Evolutionary conservation across 1,140 invertebrate genomes (phyloP).

Genomic region (Cheumatopsyche charites): DNA sequence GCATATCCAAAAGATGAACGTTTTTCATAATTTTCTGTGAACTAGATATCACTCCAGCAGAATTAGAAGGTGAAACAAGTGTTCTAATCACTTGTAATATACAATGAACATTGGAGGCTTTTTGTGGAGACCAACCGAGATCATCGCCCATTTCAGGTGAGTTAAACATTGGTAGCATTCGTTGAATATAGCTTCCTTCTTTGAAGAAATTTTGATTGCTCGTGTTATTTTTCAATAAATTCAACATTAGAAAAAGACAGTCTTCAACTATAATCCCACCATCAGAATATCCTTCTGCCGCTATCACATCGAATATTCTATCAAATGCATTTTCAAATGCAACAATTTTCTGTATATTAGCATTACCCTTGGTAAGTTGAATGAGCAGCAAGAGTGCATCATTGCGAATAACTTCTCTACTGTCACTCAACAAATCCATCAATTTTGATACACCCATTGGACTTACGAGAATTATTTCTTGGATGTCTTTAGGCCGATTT

Average conservation of each 20-base stretch:
- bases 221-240: conserved; percentile 92
- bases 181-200: conserved; percentile 94
- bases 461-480: conserved; percentile 92
- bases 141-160: conserved; percentile 74
- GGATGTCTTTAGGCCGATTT: conserved; percentile 89
- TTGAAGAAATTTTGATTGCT: conserved; percentile 99
- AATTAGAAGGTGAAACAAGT: conserved; percentile 88
- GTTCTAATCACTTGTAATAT: conserved; percentile 89
- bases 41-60: conserved; percentile 71
- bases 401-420: conserved; percentile 95
- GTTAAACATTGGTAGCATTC: conserved; percentile 85
- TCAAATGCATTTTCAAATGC: conserved; percentile 99
- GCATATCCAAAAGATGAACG: conserved; percentile 78
- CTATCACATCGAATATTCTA: conserved; percentile 91
- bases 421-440: conserved; percentile 94
- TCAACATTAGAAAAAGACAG: conserved; percentile 93
- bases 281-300: conserved; percentile 90
- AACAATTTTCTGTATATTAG: conserved; percentile 99
- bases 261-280: conserved; percentile 99
- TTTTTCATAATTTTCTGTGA: conserved; percentile 90
- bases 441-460: conserved; percentile 98
- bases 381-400: conserved; percentile 93
- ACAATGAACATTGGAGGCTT: conserved; percentile 92
- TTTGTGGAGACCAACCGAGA: conserved; percentile 89
- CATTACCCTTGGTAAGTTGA: conserved; percentile 93